These are phyloP conservation scores for Antheraea assamensis DNA, from an alignment of 2,888 invertebrate species.

Conservation along the genomic window DNA sequence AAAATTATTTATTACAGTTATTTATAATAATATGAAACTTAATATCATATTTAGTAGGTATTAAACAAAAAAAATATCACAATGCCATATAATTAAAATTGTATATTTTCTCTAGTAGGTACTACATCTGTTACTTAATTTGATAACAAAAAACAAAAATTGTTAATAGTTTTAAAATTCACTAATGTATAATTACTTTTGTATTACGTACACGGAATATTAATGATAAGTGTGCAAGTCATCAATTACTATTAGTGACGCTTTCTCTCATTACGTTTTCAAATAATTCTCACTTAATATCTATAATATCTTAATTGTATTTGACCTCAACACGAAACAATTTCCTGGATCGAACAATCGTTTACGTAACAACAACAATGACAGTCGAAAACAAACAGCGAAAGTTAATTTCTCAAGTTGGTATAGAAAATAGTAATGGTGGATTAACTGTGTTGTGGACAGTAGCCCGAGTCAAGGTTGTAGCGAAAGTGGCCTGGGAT, in stretches of 20 bases:
- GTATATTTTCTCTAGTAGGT: too few species aligned
- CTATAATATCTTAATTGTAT: not conserved
- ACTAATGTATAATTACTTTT: not conserved
- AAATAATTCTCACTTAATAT: not conserved
- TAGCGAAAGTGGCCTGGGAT: slow-evolving; percentile 73
- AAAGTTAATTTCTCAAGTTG: slow-evolving; percentile 72
- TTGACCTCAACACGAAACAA: slow-evolving; percentile 29
- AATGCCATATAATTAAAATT: too few species aligned
- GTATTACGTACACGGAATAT: not conserved
- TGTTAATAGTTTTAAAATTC: not conserved
- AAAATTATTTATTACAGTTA: too few species aligned
- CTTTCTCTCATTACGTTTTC: not conserved
- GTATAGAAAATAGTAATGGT: slow-evolving; percentile 65
- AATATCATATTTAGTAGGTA: too few species aligned
- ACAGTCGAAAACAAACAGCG: slow-evolving; percentile 55
- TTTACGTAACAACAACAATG: slow-evolving; percentile 28
- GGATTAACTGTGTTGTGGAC: slow-evolving; percentile 45
- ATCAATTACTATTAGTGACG: not conserved
- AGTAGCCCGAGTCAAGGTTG: slow-evolving; percentile 73
- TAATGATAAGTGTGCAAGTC: not conserved
- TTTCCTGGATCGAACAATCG: slow-evolving; percentile 24
- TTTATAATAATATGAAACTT: too few species aligned
- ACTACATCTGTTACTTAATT: not conserved
- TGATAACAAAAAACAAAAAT: not conserved
- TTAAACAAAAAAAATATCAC: too few species aligned